Conservation (phyloP, 1,140 invertebrate genomes). For the Manduca sexta region DNA sequence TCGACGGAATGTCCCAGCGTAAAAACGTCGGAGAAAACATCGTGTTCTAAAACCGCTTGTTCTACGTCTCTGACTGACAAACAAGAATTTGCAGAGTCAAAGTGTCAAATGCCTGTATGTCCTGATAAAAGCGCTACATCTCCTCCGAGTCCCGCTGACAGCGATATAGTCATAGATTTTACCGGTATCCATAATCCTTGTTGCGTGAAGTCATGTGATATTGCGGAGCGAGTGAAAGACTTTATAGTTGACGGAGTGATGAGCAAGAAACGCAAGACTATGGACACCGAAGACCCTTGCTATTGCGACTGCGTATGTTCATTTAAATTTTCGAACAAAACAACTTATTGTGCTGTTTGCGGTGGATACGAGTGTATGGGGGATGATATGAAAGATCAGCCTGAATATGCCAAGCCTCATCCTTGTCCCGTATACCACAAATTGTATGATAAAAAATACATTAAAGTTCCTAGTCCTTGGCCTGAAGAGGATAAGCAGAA, state of each 20-base stretch:
- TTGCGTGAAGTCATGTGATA: slow-evolving; percentile 50
- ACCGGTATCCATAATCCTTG: slow-evolving; percentile 53
- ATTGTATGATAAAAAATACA: slow-evolving; percentile 54
- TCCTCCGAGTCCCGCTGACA: slow-evolving; percentile 51
- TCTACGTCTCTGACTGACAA: slow-evolving; percentile 27
- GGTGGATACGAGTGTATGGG: slow-evolving; percentile 60
- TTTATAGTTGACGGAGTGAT: slow-evolving; percentile 43
- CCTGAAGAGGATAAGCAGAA: slow-evolving; percentile 37
- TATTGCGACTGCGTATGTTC: slow-evolving; percentile 58
- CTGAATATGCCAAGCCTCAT: slow-evolving; percentile 46
- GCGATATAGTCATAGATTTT: slow-evolving; percentile 43
- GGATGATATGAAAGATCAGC: slow-evolving; percentile 44
- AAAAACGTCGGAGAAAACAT: slow-evolving; percentile 33
- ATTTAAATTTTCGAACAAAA: slow-evolving; percentile 53
- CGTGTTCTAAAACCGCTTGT: slow-evolving; percentile 47
- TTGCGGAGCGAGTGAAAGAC: slow-evolving; percentile 51
- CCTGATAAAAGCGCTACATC: slow-evolving; percentile 12
- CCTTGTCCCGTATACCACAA: slow-evolving; percentile 66
- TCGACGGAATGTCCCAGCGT: slow-evolving; percentile 43
- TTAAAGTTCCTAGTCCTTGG: slow-evolving; percentile 44
- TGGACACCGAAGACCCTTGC: slow-evolving; percentile 35
- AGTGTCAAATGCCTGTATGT: slow-evolving; percentile 32
- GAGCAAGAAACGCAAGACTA: slow-evolving; percentile 28
- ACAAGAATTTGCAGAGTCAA: slow-evolving; percentile 14
- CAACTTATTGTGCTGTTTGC: slow-evolving; percentile 58